These are phyloP conservation scores for Crambe crambe DNA, from an alignment of 37 sponge, comb jelly and placozoan genomes.

Conservation along the genomic window DNA sequence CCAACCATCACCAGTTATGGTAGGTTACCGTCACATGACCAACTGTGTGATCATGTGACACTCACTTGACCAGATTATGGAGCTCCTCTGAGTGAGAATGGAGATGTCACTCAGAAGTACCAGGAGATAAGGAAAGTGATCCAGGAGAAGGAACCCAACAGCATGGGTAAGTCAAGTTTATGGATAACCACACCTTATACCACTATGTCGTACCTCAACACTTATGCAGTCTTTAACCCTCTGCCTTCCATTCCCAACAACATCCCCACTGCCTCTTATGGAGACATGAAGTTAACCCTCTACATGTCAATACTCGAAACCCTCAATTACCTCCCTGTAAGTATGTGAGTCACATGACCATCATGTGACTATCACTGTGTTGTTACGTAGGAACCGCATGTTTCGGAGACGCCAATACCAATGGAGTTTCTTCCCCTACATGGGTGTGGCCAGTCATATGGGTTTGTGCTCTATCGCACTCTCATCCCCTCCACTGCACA, in stretches of 20 bases:
- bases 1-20: constrained; percentile 77
- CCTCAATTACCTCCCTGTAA: constrained; percentile 26
- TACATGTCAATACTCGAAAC: constrained; percentile 20
- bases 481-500: constrained; percentile 8
- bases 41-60: neutral
- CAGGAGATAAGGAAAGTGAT: constrained; percentile 41
- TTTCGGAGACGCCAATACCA: constrained; percentile 31
- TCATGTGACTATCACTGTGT: neutral
- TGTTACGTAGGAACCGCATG: constrained; percentile 33
- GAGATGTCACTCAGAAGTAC: constrained; percentile 85
- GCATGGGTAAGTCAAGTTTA: constrained; percentile 22
- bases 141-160: constrained; percentile 20
- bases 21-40: constrained; percentile 11
- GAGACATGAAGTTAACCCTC: constrained; percentile 29
- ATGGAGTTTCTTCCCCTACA: constrained; percentile 80
- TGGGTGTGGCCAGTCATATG: constrained; percentile 75
- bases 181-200: too few relatives aligned
- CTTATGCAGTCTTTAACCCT: constrained; percentile 26
- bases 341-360: constrained; percentile 5
- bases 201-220: too few relatives aligned
- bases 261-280: constrained; percentile 20
- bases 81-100: constrained; percentile 89
- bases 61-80: constrained; percentile 76
- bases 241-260: constrained; percentile 27
- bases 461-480: constrained; percentile 80